Conservation (phyloP, 2,797 vertebrate genomes). For the Pseudocheirus occidentalis region DNA sequence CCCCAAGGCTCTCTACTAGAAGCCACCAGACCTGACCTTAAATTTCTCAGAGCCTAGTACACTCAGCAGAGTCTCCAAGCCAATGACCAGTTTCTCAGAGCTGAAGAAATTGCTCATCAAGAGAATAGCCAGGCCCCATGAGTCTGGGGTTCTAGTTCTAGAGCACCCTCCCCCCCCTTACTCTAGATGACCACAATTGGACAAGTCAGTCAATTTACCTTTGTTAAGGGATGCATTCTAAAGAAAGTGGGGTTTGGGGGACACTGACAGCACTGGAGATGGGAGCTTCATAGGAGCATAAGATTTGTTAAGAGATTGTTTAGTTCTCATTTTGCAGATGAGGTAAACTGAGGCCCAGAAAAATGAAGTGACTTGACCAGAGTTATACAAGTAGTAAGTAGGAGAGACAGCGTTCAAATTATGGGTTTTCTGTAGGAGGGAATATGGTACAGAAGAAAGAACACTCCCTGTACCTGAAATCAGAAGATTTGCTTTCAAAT, state of each 20-base stretch:
- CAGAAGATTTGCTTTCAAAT: background rate
- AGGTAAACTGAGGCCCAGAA: background rate
- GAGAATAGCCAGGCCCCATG: background rate
- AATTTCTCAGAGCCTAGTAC: background rate
- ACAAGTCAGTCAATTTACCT: background rate
- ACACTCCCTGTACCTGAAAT: background rate
- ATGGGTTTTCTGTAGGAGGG: background rate
- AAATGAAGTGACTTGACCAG: background rate
- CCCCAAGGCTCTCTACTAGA: background rate
- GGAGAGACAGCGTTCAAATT: background rate
- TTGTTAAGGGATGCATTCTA: background rate
- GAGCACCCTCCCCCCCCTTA: background rate
- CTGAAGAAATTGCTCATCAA: background rate
- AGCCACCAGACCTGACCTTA: background rate
- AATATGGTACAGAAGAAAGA: background rate
- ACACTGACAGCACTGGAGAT: background rate
- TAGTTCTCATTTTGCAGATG: background rate
- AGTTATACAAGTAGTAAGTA: background rate
- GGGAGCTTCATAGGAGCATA: background rate
- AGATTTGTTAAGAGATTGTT: background rate
- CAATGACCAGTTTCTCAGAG: background rate
- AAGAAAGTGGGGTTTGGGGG: background rate
- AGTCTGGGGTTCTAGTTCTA: constrained; percentile 11
- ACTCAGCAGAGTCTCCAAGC: background rate
- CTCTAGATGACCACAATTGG: background rate